These are phyloP conservation scores for Tetragonula carbonaria DNA, from an alignment of 2,888 invertebrate species.

Conservation along the genomic window DNA sequence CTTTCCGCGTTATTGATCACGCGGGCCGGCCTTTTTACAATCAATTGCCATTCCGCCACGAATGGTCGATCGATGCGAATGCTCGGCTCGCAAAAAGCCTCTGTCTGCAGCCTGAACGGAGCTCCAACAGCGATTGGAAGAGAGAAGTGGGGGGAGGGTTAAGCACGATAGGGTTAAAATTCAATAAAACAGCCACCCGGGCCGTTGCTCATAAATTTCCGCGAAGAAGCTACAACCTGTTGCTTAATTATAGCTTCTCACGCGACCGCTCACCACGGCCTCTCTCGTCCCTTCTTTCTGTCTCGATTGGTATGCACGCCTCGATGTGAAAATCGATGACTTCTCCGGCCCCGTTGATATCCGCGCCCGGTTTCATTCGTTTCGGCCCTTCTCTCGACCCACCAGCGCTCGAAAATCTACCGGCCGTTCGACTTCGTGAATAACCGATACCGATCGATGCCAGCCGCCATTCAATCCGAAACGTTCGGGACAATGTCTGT, in stretches of 20 bases:
- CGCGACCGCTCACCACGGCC: not conserved
- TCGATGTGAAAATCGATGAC: slow-evolving; percentile 38
- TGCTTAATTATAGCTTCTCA: slow-evolving; percentile 58
- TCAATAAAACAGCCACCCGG: slow-evolving; percentile 34
- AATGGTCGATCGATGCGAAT: slow-evolving; percentile 31
- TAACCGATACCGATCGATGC: slow-evolving; percentile 51
- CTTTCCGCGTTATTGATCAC: slow-evolving; percentile 57
- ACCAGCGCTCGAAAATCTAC: slow-evolving; percentile 41
- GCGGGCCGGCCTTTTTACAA: slow-evolving; percentile 23
- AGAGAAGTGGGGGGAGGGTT: no score
- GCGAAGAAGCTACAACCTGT: slow-evolving; percentile 56
- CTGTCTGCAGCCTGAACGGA: not conserved
- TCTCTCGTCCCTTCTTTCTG: slow-evolving; percentile 8
- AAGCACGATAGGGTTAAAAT: slow-evolving; percentile 20
- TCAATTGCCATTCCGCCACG: slow-evolving; percentile 29
- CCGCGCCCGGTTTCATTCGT: slow-evolving; percentile 11
- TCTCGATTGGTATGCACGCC: slow-evolving; percentile 34
- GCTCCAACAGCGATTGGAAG: no score
- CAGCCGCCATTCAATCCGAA: slow-evolving; percentile 55
- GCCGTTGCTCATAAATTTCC: slow-evolving; percentile 21
- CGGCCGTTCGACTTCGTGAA: slow-evolving; percentile 29
- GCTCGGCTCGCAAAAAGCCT: slow-evolving; percentile 7
- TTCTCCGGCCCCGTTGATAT: not conserved
- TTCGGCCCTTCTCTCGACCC: slow-evolving; percentile 18
- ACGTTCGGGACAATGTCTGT: slow-evolving; percentile 59